Conservation (phyloP, 1,140 invertebrate species). For the Aleiodes sp. region DNA sequence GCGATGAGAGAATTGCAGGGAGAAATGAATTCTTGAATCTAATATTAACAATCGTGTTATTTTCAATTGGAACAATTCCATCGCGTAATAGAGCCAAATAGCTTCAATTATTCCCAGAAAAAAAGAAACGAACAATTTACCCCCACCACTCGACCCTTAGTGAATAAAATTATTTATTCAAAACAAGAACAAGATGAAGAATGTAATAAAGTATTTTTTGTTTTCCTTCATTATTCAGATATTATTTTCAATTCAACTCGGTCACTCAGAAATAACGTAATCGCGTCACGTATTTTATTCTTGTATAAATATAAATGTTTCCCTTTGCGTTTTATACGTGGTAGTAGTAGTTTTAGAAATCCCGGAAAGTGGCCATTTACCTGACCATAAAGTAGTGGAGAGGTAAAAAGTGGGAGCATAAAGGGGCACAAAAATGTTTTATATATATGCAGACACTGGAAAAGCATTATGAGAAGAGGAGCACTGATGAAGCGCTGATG, state of each 20-base stretch:
- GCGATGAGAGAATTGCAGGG: too few relatives aligned
- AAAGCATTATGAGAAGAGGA: slow-evolving; percentile 16
- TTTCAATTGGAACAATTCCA: too few relatives aligned
- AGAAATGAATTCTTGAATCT: too few relatives aligned
- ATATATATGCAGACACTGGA: too few relatives aligned
- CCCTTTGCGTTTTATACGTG: background rate
- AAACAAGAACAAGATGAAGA: background rate
- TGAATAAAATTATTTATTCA: background rate
- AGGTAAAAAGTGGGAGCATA: background rate
- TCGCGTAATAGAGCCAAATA: too few relatives aligned
- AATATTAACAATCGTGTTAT: too few relatives aligned
- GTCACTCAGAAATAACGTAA: slow-evolving; percentile 3
- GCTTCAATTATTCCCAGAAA: too few relatives aligned
- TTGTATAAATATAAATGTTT: slow-evolving; percentile 32
- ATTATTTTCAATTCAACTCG: slow-evolving; percentile 16
- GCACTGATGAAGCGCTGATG: background rate
- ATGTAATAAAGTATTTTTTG: background rate
- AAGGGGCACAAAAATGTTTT: background rate
- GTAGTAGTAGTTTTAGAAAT: slow-evolving; percentile 7
- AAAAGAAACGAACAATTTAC: background rate
- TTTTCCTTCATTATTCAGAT: background rate
- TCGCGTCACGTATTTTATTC: slow-evolving; percentile 30
- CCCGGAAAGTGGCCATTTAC: slow-evolving; percentile 29
- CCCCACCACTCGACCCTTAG: background rate
- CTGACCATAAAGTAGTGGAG: background rate